These are phyloP conservation scores for Cuculus canorus DNA, from an alignment of 2,797 vertebrate species.

Conservation along the genomic window DNA sequence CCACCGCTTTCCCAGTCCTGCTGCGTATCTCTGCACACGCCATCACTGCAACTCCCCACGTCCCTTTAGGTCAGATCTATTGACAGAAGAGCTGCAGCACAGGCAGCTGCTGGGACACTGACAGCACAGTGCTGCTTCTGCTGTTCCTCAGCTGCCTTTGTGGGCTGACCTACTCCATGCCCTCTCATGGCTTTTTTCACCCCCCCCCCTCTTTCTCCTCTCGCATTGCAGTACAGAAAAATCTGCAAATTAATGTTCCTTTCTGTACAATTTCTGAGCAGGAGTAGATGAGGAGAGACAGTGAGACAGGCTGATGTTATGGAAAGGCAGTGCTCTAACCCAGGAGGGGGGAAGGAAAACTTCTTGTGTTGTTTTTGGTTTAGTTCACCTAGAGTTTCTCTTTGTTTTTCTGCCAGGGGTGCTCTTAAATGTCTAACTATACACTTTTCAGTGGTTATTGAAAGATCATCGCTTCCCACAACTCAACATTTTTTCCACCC, in stretches of 20 bases:
- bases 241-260: not conserved
- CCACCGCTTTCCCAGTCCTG: not conserved
- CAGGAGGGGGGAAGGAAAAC: constrained; percentile 32
- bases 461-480: constrained; percentile 36
- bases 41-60: no score
- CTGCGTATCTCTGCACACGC: rapidly evolving
- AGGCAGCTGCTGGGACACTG: not conserved
- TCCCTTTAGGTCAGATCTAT: not conserved
- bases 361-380: constrained; percentile 28
- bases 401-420: constrained; percentile 46
- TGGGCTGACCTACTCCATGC: rapidly evolving
- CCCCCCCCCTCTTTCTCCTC: not conserved
- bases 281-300: not conserved
- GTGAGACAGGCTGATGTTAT: not conserved
- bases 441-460: constrained; percentile 16
- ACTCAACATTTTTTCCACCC: constrained; percentile 35
- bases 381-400: not conserved
- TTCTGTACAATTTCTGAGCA: not conserved
- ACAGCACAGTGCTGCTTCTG: not conserved
- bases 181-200: rapidly evolving
- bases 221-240: not conserved
- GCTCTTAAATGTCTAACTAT: constrained; percentile 27
- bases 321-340: not conserved
- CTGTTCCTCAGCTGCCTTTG: not conserved
- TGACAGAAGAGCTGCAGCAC: not conserved